A percentile compares a stretch with the other conserved stretches of the same genome.
Evolutionary conservation across 2,888 invertebrate genomes (phyloP).

Genomic region (Sycophila texana): DNA sequence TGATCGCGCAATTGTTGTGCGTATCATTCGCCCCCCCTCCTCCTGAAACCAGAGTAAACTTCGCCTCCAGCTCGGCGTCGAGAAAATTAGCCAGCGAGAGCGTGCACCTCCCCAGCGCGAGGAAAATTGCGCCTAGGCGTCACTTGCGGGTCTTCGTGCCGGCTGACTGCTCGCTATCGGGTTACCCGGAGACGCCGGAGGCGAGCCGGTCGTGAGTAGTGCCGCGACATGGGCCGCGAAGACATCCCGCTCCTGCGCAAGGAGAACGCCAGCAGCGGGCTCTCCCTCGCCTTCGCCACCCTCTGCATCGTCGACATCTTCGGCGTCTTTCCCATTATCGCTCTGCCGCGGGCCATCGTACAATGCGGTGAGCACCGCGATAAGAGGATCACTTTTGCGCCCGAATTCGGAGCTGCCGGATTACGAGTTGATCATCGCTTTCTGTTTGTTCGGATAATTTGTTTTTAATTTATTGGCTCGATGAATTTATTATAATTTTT

Average conservation of each 20-base stretch:
- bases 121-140: neutral
- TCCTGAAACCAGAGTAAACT: neutral
- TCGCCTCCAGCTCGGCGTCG: too few species aligned
- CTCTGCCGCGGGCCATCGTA: constrained; percentile 85
- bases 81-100: neutral
- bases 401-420: neutral
- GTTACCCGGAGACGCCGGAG: constrained; percentile 19
- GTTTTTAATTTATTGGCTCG: too few species aligned
- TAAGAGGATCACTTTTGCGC: neutral
- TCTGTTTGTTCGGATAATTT: too few species aligned
- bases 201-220: neutral
- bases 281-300: constrained; percentile 83
- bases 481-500: too few species aligned
- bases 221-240: constrained; percentile 66
- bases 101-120: neutral
- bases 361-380: constrained; percentile 81
- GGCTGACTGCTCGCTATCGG: constrained; percentile 24
- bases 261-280: constrained; percentile 72
- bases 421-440: too few species aligned
- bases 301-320: constrained; percentile 89
- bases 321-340: constrained; percentile 88
- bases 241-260: constrained; percentile 64
- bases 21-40: too few species aligned
- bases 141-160: constrained; percentile 47
- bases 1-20: too few species aligned